phyloP scores from a whole-genome alignment of 2,797 vertebrate species.

The Aplochiton taeniatus region DNA sequence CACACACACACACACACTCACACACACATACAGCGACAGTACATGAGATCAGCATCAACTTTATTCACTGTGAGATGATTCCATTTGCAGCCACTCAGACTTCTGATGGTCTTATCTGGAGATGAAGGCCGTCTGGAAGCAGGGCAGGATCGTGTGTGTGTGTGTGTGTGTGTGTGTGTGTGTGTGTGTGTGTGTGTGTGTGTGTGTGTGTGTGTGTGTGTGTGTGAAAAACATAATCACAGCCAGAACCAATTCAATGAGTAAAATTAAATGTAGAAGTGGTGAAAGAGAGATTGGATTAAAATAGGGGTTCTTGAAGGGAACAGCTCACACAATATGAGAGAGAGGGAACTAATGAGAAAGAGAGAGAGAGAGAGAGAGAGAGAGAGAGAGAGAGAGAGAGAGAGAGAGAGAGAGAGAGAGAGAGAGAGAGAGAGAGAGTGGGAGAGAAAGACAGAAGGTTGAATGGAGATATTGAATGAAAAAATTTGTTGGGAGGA shows the following conservation, averaged over 20 bases:
- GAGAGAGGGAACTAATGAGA: too few relatives aligned
- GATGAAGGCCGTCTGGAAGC: slow-evolving; percentile 31
- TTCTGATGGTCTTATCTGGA: slow-evolving; percentile 56
- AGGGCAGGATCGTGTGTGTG: slow-evolving; percentile 18
- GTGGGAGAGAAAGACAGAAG: neutral
- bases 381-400: slow-evolving; percentile 21
- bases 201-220: neutral
- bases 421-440: slow-evolving; percentile 4
- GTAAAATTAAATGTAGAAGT: too few relatives aligned
- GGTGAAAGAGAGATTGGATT: too few relatives aligned
- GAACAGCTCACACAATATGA: too few relatives aligned
- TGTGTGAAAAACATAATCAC: neutral
- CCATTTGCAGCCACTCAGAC: slow-evolving; percentile 54
- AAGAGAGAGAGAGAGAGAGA: too few relatives aligned
- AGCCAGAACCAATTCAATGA: too few relatives aligned
- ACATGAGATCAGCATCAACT: slow-evolving; percentile 54
- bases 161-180: slow-evolving; percentile 3
- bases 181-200: neutral
- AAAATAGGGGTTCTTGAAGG: too few relatives aligned
- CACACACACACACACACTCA: slow-evolving; percentile 23
- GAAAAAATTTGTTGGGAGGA: too few relatives aligned
- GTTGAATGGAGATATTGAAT: too few relatives aligned
- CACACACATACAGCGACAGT: slow-evolving; percentile 5
- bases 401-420: neutral
- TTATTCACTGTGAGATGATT: slow-evolving; percentile 47